Percentiles rank a stretch among this genome's conserved stretches.
phyloP scores from a whole-genome alignment of 2,113 vertebrate species.

The Pomatorhinus ruficollis region DNA sequence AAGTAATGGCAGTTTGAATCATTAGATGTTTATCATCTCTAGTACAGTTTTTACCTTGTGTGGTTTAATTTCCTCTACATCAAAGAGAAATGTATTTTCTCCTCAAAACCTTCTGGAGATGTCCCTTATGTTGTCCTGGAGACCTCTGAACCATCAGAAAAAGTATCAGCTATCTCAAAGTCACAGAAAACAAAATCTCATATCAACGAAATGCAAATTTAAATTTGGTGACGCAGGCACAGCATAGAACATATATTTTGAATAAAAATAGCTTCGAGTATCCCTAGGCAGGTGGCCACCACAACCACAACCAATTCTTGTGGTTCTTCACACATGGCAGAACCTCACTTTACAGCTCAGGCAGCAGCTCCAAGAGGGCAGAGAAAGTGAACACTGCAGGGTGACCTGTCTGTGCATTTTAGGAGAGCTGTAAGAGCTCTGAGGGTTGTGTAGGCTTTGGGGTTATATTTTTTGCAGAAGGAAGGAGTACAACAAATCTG shows the following conservation, averaged over 20 bases:
- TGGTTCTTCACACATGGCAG: neutral
- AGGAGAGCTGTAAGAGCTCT: neutral
- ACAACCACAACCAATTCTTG: neutral
- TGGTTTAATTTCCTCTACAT: neutral
- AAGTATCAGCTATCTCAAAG: neutral
- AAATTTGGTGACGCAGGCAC: neutral
- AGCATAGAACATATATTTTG: neutral
- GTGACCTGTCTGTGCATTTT: neutral
- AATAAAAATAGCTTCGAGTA: neutral
- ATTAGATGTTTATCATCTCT: neutral
- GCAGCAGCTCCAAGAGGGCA: neutral
- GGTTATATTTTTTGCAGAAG: neutral
- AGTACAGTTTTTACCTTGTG: neutral
- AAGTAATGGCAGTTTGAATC: neutral
- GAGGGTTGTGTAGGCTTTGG: neutral
- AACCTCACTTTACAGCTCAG: neutral
- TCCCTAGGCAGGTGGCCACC: neutral
- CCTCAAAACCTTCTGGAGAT: neutral
- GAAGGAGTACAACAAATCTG: neutral
- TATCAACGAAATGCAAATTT: neutral
- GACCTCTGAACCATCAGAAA: neutral
- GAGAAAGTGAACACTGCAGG: neutral
- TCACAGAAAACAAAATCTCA: neutral
- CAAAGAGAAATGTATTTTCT: neutral
- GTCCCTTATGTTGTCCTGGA: neutral